phyloP scores from a whole-genome alignment of 2,888 invertebrate species.

The Helicoverpa assulta region DNA sequence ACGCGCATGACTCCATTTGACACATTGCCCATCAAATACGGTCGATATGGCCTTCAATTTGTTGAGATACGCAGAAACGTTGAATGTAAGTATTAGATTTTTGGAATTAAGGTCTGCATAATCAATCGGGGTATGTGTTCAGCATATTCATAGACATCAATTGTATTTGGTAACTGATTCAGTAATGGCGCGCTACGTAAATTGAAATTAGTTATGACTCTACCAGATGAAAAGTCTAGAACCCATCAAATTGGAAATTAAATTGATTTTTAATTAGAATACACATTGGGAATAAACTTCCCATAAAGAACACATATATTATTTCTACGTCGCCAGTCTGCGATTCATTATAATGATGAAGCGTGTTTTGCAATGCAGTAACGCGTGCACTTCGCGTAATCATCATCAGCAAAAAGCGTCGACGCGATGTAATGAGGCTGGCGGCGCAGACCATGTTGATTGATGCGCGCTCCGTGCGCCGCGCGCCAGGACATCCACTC shows the following conservation, averaged over 20 bases:
- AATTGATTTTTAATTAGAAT: conserved; percentile 9
- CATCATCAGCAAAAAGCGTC: conserved; percentile 53
- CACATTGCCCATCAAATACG: conserved; percentile 13
- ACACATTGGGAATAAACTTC: conserved; percentile 2
- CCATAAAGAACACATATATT: conserved; percentile 31
- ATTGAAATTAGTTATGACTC: neutral
- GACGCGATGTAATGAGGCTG: conserved; percentile 43
- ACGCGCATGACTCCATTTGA: conserved; percentile 33
- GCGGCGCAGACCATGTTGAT: conserved; percentile 45
- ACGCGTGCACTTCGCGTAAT: conserved; percentile 48
- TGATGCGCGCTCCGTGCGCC: conserved; percentile 37
- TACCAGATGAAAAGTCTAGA: neutral
- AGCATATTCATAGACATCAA: neutral
- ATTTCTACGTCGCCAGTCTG: conserved; percentile 22
- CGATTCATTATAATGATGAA: conserved; percentile 37
- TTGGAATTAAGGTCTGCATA: conserved; percentile 4
- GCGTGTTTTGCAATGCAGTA: conserved; percentile 35
- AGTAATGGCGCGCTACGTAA: neutral
- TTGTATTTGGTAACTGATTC: conserved; percentile 1
- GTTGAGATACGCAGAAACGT: conserved; percentile 16
- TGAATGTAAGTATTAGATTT: conserved; percentile 11
- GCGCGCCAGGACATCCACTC: neutral
- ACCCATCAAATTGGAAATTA: neutral
- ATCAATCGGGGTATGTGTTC: neutral
- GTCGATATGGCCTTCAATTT: conserved; percentile 32